phyloP scores from a whole-genome alignment of 2,113 vertebrate genomes.

The Nerophis lumbriciformis region DNA sequence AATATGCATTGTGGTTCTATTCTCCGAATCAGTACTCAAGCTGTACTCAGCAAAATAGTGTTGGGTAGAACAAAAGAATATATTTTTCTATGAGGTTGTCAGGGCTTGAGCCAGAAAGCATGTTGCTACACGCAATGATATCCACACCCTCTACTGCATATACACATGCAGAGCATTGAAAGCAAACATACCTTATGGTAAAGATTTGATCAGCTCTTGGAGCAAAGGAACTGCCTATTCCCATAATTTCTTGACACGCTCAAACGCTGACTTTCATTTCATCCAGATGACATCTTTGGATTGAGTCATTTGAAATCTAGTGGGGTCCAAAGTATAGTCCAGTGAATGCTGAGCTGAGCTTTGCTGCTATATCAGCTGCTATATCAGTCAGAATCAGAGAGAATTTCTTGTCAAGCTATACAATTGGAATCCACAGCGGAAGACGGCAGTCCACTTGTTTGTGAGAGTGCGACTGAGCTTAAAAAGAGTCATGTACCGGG shows the following conservation, averaged over 20 bases:
- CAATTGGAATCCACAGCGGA: slow-evolving; percentile 2
- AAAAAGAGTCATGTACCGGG: slow-evolving; percentile 25
- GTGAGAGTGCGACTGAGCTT: slow-evolving; percentile 31
- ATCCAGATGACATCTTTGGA: slow-evolving; percentile 23
- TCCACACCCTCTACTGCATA: background rate
- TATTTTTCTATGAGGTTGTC: background rate
- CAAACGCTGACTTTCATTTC: slow-evolving; percentile 45
- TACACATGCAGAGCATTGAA: background rate
- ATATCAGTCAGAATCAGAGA: too few species aligned
- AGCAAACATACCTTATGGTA: slow-evolving; percentile 75
- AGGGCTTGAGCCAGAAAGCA: background rate
- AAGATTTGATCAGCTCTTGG: slow-evolving; percentile 80
- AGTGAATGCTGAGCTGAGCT: slow-evolving; percentile 23
- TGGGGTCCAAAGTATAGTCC: slow-evolving; percentile 13
- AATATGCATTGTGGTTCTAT: background rate
- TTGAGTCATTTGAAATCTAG: slow-evolving; percentile 23
- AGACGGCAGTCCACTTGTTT: slow-evolving; percentile 19
- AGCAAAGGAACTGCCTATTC: slow-evolving; percentile 85
- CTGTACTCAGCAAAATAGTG: background rate
- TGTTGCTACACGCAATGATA: background rate
- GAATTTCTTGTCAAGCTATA: background rate
- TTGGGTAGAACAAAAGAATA: background rate
- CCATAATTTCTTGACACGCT: slow-evolving; percentile 69
- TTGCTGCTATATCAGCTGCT: slow-evolving; percentile 10
- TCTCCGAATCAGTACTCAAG: background rate